A percentile compares a stretch with the other conserved stretches of the same genome.
Conservation (phyloP, 2,888 invertebrate species). For the Lottia gigantea region DNA sequence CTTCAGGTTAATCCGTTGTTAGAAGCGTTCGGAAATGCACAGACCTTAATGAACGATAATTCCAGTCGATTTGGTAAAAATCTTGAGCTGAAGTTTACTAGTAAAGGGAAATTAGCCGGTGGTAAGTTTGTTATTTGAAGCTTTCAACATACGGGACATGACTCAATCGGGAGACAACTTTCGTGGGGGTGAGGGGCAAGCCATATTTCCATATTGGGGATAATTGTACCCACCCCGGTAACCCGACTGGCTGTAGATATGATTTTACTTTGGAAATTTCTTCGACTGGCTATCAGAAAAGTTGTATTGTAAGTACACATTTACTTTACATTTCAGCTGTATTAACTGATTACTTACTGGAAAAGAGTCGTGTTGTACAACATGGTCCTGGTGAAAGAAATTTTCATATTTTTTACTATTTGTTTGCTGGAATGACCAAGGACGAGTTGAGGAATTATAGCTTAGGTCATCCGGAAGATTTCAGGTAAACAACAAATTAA, state of each 20-base stretch:
- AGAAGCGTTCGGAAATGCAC: conserved; percentile 59
- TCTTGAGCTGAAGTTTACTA: conserved; percentile 39
- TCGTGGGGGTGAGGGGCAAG: too few species aligned
- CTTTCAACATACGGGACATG: too few species aligned
- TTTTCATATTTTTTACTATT: conserved; percentile 61
- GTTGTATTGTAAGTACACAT: neutral
- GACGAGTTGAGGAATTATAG: conserved; percentile 49
- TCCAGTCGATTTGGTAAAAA: conserved; percentile 61
- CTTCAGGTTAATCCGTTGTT: conserved; percentile 56
- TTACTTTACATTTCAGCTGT: conserved; percentile 39
- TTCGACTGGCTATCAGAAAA: too few species aligned
- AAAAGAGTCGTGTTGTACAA: conserved; percentile 58
- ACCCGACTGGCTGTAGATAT: too few species aligned
- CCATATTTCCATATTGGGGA: too few species aligned
- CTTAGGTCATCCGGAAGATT: conserved; percentile 49
- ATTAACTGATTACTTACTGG: conserved; percentile 59
- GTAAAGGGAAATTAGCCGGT: conserved; percentile 36
- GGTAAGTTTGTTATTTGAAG: conserved; percentile 27
- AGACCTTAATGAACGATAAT: conserved; percentile 54
- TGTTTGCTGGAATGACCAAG: conserved; percentile 56
- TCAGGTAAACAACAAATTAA: conserved; percentile 38
- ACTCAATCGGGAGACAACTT: too few species aligned
- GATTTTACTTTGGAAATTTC: too few species aligned
- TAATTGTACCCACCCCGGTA: too few species aligned
- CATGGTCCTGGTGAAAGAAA: conserved; percentile 52